phyloP scores from a whole-genome alignment of 2,113 vertebrate genomes.

The Ceyx margarethae region DNA sequence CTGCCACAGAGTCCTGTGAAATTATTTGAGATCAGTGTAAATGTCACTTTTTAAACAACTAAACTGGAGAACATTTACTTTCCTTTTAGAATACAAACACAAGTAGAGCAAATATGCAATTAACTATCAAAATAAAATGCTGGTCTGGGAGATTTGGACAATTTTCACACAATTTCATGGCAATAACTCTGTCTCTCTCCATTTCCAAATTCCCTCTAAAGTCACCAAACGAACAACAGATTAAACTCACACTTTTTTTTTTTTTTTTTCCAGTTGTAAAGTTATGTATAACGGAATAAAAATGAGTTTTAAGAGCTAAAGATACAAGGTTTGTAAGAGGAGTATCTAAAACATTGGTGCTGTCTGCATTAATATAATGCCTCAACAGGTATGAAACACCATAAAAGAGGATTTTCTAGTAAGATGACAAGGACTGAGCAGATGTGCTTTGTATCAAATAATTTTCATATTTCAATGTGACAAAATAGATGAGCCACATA shows the following conservation, averaged over 20 bases:
- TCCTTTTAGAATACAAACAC: slow-evolving; percentile 42
- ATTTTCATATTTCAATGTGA: slow-evolving; percentile 85
- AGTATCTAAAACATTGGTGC: background rate
- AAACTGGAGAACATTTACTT: slow-evolving; percentile 47
- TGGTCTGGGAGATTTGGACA: slow-evolving; percentile 19
- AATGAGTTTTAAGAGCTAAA: background rate
- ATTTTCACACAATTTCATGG: slow-evolving; percentile 1
- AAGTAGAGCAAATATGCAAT: slow-evolving; percentile 43
- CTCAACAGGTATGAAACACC: slow-evolving; percentile 64
- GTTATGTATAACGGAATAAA: background rate
- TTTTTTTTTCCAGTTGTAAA: background rate
- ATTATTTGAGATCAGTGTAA: slow-evolving; percentile 25
- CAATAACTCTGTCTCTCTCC: background rate
- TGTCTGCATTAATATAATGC: slow-evolving; percentile 29
- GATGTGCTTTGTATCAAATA: slow-evolving; percentile 76
- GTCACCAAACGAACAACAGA: background rate
- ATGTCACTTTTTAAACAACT: slow-evolving; percentile 36
- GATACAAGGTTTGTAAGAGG: background rate
- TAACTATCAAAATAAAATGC: slow-evolving; percentile 60
- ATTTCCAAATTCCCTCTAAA: background rate
- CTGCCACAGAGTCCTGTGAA: slow-evolving; percentile 15
- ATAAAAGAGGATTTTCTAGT: slow-evolving; percentile 41
- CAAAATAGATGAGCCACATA: slow-evolving; percentile 84
- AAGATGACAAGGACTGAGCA: slow-evolving; percentile 66
- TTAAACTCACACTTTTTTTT: background rate